These are phyloP conservation scores for Lagopus leucura DNA, from an alignment of 2,113 vertebrate genomes.

Conservation along the genomic window DNA sequence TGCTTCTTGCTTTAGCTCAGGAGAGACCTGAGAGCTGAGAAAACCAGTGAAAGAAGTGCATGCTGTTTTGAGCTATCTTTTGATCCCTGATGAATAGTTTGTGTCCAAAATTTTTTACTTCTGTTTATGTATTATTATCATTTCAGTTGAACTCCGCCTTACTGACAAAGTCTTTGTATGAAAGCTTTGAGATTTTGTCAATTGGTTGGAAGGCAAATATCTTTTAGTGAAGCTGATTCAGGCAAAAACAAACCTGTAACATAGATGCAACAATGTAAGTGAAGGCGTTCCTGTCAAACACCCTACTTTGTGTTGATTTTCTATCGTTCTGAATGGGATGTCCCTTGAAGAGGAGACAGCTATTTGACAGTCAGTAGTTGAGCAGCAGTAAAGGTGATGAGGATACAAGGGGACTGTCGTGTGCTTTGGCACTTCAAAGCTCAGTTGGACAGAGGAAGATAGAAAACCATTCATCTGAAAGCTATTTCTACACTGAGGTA, in stretches of 20 bases:
- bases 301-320: background rate
- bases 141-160: background rate
- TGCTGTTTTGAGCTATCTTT: fast-evolving
- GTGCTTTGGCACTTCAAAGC: background rate
- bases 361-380: background rate
- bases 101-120: background rate
- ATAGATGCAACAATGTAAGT: background rate
- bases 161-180: background rate
- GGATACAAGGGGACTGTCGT: background rate
- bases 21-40: background rate
- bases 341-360: background rate
- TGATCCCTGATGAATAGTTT: background rate
- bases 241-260: background rate
- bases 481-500: background rate
- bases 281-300: background rate
- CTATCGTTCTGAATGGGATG: background rate
- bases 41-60: background rate
- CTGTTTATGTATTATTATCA: background rate
- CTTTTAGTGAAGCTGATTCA: background rate
- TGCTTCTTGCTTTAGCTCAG: background rate
- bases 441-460: background rate
- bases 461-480: background rate
- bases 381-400: background rate
- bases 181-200: background rate
- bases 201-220: background rate